Evolutionary conservation across 2,113 vertebrate genomes (phyloP), one percentile per base, ranked within the genome.

Genomic region (Gopherus flavomarginatus): DNA sequence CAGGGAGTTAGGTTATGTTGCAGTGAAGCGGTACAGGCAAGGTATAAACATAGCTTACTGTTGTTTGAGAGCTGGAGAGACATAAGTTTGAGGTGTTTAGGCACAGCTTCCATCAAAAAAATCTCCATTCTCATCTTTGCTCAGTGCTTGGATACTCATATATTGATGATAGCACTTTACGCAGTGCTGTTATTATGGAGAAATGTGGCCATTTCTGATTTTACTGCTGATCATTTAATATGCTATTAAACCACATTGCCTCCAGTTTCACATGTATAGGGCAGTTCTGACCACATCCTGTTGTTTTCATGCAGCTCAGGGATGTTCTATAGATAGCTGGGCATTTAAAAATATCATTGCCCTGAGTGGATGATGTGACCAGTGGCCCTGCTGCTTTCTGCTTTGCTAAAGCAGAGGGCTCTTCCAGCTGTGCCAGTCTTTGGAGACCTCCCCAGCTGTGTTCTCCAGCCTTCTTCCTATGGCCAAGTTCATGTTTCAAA

Each of bases 1-100:
- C 11, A 12, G 50, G 2, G 42, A 0, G 27, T 49, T 44, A 69
- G 47, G 90, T 2, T 5, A 24, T 17, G 9, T 21, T 29, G 2
- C 59, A 35, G 35, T 1, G 57, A 44, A 88, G 26, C 7, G n/a
- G 31, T 4, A 38, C 5, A 75, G 10, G 5, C 11, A 10, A 88
- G 5, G 59, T 62, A 62, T 62, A 92, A 81, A 1, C 5, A 80
- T 12, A 47, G n/a, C 2, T 11, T 38, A 35, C 19, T 49, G 47
- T 65, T 69, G 6, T 35, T 81, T 82, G 8, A 35, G 8, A 50
- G 7, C 69, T 85, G 57, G n/a, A 7, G 6, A 42, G 1, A 0
- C 1, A 2, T 12, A 17, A 2, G 14, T 38, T 0, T 0, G n/a
- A 1, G 42, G 19, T 13, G 19, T 5, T 16, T 0, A 0, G 1